Conservation (phyloP, 2,797 vertebrate species). For the Falco concolor region DNA sequence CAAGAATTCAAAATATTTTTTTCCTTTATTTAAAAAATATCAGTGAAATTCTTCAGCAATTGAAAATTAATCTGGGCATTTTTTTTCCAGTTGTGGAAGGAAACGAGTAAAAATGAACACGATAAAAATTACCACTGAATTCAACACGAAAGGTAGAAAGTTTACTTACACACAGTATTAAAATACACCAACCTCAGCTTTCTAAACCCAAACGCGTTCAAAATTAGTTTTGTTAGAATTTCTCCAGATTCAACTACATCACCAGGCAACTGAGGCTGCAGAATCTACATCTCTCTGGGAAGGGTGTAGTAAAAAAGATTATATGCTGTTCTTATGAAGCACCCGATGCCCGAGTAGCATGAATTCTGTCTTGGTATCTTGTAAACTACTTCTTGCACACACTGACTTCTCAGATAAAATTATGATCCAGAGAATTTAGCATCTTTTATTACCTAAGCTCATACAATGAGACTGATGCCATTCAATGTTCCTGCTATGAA, state of each 20-base stretch:
- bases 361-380: neutral
- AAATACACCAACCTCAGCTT: neutral
- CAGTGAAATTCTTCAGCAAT: neutral
- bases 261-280: neutral
- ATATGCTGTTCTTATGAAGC: neutral
- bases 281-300: neutral
- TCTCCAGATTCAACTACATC: neutral
- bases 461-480: accelerated
- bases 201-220: neutral
- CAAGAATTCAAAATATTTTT: neutral
- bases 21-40: neutral
- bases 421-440: neutral
- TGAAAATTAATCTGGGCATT: too few species aligned
- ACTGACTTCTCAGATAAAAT: neutral
- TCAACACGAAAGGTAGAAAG: neutral
- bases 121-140: neutral
- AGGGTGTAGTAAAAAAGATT: neutral
- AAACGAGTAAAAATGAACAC: neutral
- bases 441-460: neutral
- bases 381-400: neutral
- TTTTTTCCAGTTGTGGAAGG: neutral
- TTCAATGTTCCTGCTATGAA: neutral
- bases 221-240: neutral
- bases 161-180: neutral
- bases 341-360: neutral